These are phyloP conservation scores for Calycopis cecrops DNA, from an alignment of 1,140 invertebrate species.

Conservation along the genomic window DNA sequence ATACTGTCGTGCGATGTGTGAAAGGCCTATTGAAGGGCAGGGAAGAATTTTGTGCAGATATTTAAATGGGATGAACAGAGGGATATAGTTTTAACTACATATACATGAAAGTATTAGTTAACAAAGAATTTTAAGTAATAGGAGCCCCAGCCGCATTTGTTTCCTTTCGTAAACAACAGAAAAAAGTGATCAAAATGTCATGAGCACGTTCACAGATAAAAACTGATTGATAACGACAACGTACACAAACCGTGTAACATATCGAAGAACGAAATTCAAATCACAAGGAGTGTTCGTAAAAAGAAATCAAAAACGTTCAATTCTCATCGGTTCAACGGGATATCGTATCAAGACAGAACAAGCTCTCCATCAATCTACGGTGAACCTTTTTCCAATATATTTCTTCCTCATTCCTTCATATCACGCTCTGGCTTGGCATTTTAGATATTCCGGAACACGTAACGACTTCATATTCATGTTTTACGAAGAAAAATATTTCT, in stretches of 20 bases:
- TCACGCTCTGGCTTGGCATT: constrained; percentile 38
- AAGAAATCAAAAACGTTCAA: constrained; percentile 32
- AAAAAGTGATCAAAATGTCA: neutral
- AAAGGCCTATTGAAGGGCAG: too few relatives aligned
- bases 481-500: constrained; percentile 8
- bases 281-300: constrained; percentile 33
- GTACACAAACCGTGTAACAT: constrained; percentile 4
- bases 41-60: too few relatives aligned
- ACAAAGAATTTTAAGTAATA: too few relatives aligned
- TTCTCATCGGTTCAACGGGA: constrained; percentile 32
- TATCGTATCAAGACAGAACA: constrained; percentile 46
- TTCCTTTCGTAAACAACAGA: too few relatives aligned
- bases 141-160: too few relatives aligned
- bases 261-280: constrained; percentile 26
- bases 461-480: constrained; percentile 36
- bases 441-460: constrained; percentile 38
- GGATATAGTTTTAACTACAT: too few relatives aligned
- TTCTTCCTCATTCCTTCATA: constrained; percentile 37
- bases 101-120: too few relatives aligned
- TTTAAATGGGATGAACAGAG: too few relatives aligned
- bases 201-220: neutral
- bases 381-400: constrained; percentile 52
- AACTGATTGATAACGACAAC: neutral
- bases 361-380: constrained; percentile 54
- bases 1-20: too few relatives aligned